phyloP scores from a whole-genome alignment of 2,797 vertebrate genomes.

The Protosalanx chinensis region DNA sequence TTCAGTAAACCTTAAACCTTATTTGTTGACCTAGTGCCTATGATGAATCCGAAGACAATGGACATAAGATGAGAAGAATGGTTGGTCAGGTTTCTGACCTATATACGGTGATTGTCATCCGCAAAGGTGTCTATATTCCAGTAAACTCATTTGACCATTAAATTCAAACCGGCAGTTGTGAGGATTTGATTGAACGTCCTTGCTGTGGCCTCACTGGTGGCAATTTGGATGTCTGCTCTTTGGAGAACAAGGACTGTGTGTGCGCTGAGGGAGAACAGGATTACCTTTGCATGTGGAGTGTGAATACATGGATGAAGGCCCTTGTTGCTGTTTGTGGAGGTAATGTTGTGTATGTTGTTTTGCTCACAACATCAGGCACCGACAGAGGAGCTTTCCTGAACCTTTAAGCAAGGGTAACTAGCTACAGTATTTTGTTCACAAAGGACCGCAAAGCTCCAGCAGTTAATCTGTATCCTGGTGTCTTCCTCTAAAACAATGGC shows the following conservation, averaged over 20 bases:
- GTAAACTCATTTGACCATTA: slow-evolving; percentile 50
- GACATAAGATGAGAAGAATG: not conserved
- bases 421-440: not conserved
- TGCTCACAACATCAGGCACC: not conserved
- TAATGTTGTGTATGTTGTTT: slow-evolving; percentile 6
- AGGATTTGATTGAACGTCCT: slow-evolving; percentile 39
- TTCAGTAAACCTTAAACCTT: not conserved
- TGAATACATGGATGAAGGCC: slow-evolving; percentile 43
- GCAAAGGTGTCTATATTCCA: slow-evolving; percentile 41
- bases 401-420: not conserved
- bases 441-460: not conserved
- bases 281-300: slow-evolving; percentile 41
- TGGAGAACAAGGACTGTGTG: slow-evolving; percentile 38
- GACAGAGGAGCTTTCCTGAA: not conserved
- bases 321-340: slow-evolving; percentile 9
- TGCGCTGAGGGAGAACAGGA: slow-evolving; percentile 45
- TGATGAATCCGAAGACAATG: slow-evolving; percentile 18
- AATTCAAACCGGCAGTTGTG: slow-evolving; percentile 17
- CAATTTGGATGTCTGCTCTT: slow-evolving; percentile 53
- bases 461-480: not conserved
- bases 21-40: not conserved
- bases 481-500: not conserved
- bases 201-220: slow-evolving; percentile 41
- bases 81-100: slow-evolving; percentile 25
- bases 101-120: slow-evolving; percentile 36